Evolutionary conservation across 1,140 invertebrate genomes (phyloP), one percentile per base, ranked within the genome.

Genomic region (Platyura marginata): DNA sequence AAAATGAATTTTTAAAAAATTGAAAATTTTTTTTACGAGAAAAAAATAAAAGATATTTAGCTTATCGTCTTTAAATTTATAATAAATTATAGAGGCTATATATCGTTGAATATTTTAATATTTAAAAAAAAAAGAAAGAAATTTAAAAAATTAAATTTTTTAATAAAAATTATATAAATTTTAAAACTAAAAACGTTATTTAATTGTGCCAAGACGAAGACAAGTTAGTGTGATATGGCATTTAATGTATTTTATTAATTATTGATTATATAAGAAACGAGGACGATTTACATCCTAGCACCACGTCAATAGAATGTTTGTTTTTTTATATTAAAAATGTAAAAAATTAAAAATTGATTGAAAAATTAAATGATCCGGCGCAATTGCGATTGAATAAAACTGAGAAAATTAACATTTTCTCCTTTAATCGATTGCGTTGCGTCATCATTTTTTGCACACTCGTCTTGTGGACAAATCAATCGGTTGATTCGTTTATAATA

Each of bases 191-290:
- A 18, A 20, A 38, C 36, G 36, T 38, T 38, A 18, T 38, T 38
- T 38, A 38, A 38, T 38, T 38, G 36, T 38, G 36, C 36, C 36
- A 38, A 38, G 36, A 20, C 11, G 36, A 18, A 18, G 36, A 36
- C 18, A 18, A 38, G 36, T 18, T 38, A 38, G 36, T 38, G 36
- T 38, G 36, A 38, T 38, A 38, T 38, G 36, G 36, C 36, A 38
- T 38, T 38, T 38, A 38, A 38, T 38, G 36, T 38, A 11, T 38
- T 29, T 29, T 29, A 8, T 29, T 29, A 29, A 8, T 29, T 29
- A 29, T 29, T 29, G 25, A 29, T 29, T 29, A 29, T 29, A 29
- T 29, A 29, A 29, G 25, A 29, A 29, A 29, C 6, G 13, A 29
- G 25, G 25, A 29, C 25, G 25, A 29, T 29, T 29, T 29, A 29